Percentiles rank a stretch among this genome's conserved stretches.
Conservation (phyloP, 2,113 vertebrate genomes). For the Cynocephalus volans region DNA sequence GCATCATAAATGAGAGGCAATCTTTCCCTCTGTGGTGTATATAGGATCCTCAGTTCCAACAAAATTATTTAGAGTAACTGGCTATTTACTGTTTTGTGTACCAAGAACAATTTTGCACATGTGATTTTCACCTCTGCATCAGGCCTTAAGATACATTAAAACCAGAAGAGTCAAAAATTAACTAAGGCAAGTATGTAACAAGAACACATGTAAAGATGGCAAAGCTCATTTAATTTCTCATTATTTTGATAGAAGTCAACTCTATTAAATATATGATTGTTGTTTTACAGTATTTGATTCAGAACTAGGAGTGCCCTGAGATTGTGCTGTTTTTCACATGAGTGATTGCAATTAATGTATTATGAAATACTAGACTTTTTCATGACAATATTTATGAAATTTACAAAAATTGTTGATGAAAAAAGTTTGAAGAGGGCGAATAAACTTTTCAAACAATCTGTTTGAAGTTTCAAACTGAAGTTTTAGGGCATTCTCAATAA, state of each 20-base stretch:
- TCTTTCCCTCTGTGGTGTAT: not conserved
- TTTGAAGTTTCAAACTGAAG: not conserved
- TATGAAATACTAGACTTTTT: not conserved
- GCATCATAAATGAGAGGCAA: not conserved
- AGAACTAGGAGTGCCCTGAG: not conserved
- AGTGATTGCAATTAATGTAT: not conserved
- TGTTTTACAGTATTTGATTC: not conserved
- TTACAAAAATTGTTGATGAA: not conserved
- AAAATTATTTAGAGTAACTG: not conserved
- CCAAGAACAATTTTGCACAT: fast-evolving
- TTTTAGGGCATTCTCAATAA: not conserved
- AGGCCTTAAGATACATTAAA: not conserved
- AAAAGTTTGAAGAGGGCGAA: not conserved
- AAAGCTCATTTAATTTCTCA: not conserved
- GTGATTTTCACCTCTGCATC: not conserved
- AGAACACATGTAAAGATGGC: not conserved
- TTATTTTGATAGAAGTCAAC: not conserved
- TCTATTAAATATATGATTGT: not conserved
- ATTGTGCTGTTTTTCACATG: not conserved
- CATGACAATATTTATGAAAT: not conserved
- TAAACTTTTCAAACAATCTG: not conserved
- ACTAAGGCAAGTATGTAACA: not conserved
- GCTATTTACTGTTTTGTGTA: not conserved
- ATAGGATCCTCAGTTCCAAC: not conserved
- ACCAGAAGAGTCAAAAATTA: not conserved